Evolutionary conservation across 2,113 vertebrate species (phyloP), one percentile per base, ranked within the genome.

Genomic region (Saguinus imperator): DNA sequence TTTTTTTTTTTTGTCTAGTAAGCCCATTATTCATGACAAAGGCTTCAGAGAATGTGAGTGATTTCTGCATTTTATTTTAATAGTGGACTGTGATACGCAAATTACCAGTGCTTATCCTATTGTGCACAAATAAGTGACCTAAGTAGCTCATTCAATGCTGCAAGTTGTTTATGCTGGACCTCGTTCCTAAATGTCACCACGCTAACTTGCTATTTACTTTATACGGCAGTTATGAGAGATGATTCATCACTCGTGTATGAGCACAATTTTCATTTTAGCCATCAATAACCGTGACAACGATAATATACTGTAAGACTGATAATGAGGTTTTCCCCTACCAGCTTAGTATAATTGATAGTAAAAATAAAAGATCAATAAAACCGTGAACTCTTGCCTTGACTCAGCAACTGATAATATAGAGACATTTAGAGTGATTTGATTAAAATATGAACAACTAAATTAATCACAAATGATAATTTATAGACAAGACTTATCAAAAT

Each of bases 301-400:
- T 84, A 97, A 98, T 89, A 93, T 3, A 93, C 50, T 89, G 75
- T 82, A 96, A 97, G 73, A 87, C 82, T 81, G 66, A 82, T 5
- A 92, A 93, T 93, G 29, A 97, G 32, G 3, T 97, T 85, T 61
- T 73, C 55, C 0, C 55, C 58, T 97, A 96, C 27, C 10, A 97
- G 61, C 27, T 97, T 92, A 75, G n/a, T 82, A 40, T 95, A 97
- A 97, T 76, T 96, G 88, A 94, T 40, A 94, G 45, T 58, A 88
- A 98, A 98, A 96, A 89, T n/a, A 55, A 92, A 96, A 97, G 89
- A 98, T 97, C 88, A 96, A 95, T 95, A 94, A 48, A 97, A 72
- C 64, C 68, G 29, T 93, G 94, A 98, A 96, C 61, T 94, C 77
- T 58, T 89, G 72, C 61, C 50, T 95, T 64, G 87, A 97, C 96